Conservation (phyloP, 1,140 invertebrate species). For the Drosophila athabasca region DNA sequence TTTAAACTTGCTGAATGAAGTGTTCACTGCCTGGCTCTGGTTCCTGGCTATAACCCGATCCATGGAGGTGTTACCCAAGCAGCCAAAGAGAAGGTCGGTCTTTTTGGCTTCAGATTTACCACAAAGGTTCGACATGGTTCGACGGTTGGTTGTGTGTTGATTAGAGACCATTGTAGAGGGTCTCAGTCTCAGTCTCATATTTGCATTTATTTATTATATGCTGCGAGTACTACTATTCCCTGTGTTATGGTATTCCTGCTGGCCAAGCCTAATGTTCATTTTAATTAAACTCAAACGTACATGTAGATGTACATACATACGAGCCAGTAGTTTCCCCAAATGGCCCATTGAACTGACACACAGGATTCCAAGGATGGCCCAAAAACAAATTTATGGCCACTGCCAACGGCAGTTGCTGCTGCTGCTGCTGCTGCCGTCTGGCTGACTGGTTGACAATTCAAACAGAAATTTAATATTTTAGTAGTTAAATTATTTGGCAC, state of each 20-base stretch:
- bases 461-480: conserved; percentile 81
- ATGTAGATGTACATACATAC: conserved; percentile 25
- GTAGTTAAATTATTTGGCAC: conserved; percentile 81
- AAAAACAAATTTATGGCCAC: conserved; percentile 60
- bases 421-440: conserved; percentile 7
- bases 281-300: conserved; percentile 78
- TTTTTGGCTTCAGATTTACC: not conserved
- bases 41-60: not conserved
- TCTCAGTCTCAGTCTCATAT: not conserved
- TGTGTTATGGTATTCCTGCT: conserved; percentile 8
- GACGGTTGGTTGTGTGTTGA: conserved; percentile 20
- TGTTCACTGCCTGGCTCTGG: conserved; percentile 42
- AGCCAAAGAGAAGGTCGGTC: not conserved
- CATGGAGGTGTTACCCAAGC: conserved; percentile 1
- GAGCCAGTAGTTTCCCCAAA: conserved; percentile 61
- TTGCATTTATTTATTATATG: conserved; percentile 31
- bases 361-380: conserved; percentile 5
- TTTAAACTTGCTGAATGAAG: conserved; percentile 65
- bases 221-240: not conserved
- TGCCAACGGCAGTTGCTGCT: conserved; percentile 31
- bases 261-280: conserved; percentile 62
- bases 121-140: not conserved
- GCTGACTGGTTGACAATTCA: conserved; percentile 59
- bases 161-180: conserved; percentile 35
- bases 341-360: conserved; percentile 74